Evolutionary conservation across 2,797 vertebrate species (phyloP), one percentile per base, ranked within the genome.

Genomic region (Amblyopsis hoosieri): DNA sequence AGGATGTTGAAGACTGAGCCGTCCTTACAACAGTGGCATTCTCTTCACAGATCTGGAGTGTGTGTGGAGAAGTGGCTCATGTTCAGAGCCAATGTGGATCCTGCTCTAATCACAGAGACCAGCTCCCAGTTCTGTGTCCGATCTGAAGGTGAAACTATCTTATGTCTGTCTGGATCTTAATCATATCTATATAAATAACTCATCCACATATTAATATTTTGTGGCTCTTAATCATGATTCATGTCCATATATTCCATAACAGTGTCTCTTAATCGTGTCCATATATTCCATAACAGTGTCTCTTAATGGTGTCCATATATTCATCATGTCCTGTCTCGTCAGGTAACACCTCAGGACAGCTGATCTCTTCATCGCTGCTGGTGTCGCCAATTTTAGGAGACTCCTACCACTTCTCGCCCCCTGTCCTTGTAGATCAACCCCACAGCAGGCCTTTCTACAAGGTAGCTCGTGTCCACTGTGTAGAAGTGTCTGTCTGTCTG

Each of bases 21-120:
- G 3, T 29, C 23, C 13, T 33, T 3, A 29, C 29, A 52, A 15
- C 0, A 0, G 0, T 12, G 5, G 11, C 52, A 23, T 0, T 50
- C 42, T 51, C 5, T 66, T 64, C 50, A 15, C 80, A 93, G 92
- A 67, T 78, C 72, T 47, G 89, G 78, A 42, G 75, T 84, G 53
- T 94, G 93, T 67, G 48, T 93, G 37, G 93, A 93, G 74, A 91
- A 90, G 60, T 93, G 91, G 91, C 69, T 93, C 58, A 82, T 94
- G 72, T 94, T 93, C 76, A 79, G 58, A 76, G 82, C 90, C 47
- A 93, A 92, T 3, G 79, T 93, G 60, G 74, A 93, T 71, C 82
- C 83, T 11, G 76, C 85, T 54, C 81, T 89, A 4, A 56, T 93
- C 66, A 89, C 87, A 11, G 76, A 83, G 64, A 90, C 85, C 0